A percentile compares a stretch with the other conserved stretches of the same genome.
These are phyloP conservation scores for Chinchilla lanigera DNA, from an alignment of 2,113 vertebrate species.

Conservation along the genomic window DNA sequence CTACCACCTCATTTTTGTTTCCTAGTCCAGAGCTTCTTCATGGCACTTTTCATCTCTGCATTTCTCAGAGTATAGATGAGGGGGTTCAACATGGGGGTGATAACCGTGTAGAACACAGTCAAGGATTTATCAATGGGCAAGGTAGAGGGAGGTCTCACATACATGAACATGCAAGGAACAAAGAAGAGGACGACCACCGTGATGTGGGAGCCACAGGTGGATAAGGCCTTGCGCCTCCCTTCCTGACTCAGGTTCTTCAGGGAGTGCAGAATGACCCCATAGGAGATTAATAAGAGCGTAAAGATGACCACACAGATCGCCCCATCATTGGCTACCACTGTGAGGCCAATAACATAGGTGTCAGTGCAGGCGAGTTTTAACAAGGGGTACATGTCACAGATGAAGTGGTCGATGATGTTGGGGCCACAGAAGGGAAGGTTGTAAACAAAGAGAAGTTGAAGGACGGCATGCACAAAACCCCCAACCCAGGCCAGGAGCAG, in stretches of 20 bases:
- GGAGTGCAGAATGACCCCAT: slow-evolving; percentile 59
- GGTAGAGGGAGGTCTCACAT: too few relatives aligned
- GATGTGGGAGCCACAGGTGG: slow-evolving; percentile 69
- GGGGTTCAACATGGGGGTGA: too few relatives aligned
- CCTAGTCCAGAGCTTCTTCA: too few relatives aligned
- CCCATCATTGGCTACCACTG: slow-evolving; percentile 60
- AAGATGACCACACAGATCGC: slow-evolving; percentile 68
- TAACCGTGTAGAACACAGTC: too few relatives aligned
- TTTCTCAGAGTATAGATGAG: too few relatives aligned
- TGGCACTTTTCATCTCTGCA: too few relatives aligned
- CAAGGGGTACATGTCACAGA: background rate
- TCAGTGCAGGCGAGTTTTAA: slow-evolving; percentile 68
- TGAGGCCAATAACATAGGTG: slow-evolving; percentile 58
- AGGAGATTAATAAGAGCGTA: slow-evolving; percentile 62
- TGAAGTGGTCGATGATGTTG: background rate
- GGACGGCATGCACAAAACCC: too few relatives aligned
- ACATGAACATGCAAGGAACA: too few relatives aligned
- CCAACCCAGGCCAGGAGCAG: too few relatives aligned
- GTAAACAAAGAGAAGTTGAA: too few relatives aligned
- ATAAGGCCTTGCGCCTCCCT: slow-evolving; percentile 65
- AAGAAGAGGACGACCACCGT: background rate
- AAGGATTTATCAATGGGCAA: too few relatives aligned
- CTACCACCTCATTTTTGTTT: background rate
- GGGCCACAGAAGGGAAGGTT: too few relatives aligned
- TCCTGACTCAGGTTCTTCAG: slow-evolving; percentile 60